These are phyloP conservation scores for Aleiodes testaceus DNA, from an alignment of 2,888 invertebrate species.

Conservation along the genomic window DNA sequence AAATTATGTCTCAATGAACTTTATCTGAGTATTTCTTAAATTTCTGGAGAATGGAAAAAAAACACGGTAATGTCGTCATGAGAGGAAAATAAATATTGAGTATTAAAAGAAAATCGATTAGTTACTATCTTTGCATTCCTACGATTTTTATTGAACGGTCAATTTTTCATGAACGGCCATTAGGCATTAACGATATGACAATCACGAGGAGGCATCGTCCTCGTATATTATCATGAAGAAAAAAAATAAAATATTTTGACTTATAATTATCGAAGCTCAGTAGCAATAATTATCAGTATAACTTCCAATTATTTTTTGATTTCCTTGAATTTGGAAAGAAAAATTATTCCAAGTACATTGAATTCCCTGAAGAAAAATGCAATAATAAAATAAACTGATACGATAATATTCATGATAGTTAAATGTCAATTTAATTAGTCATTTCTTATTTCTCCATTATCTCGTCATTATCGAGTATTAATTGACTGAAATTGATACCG, in stretches of 20 bases:
- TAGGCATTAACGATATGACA: constrained; percentile 39
- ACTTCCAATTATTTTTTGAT: background rate
- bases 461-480: no score
- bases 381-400: background rate
- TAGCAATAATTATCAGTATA: constrained; percentile 16
- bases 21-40: constrained; percentile 8
- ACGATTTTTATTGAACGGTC: constrained; percentile 11
- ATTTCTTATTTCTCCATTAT: no score
- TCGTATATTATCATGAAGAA: constrained; percentile 35
- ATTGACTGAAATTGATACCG: no score
- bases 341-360: no score
- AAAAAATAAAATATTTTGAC: constrained; percentile 26
- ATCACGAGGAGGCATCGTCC: constrained; percentile 41
- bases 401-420: background rate
- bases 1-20: constrained; percentile 32
- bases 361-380: no score
- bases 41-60: background rate
- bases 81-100: constrained; percentile 10
- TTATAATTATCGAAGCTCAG: constrained; percentile 29
- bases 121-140: constrained; percentile 20
- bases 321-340: no score
- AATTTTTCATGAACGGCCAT: constrained; percentile 31
- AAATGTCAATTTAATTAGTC: no score
- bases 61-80: constrained; percentile 6
- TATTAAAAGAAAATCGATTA: constrained; percentile 21